These are phyloP conservation scores for Drosophila sp. DNA, from an alignment of 1,140 invertebrate genomes.

Conservation along the genomic window DNA sequence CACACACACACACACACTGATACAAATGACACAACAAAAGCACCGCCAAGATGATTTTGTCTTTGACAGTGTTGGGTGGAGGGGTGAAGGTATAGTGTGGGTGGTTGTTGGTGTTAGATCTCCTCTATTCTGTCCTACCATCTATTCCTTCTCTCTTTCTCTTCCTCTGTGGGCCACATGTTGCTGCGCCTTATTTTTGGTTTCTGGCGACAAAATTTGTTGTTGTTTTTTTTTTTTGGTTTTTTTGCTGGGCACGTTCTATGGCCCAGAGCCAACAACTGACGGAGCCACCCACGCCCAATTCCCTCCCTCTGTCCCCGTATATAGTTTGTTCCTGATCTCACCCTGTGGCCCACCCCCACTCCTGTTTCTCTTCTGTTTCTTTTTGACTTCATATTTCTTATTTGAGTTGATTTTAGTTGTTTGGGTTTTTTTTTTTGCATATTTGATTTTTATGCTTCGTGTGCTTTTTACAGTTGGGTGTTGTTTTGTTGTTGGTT, in stretches of 20 bases:
- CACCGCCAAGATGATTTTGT: constrained; percentile 10
- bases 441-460: constrained; percentile 80
- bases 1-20: constrained; percentile 14
- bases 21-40: not conserved
- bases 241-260: constrained; percentile 66
- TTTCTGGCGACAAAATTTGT: constrained; percentile 54
- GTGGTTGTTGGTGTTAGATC: constrained; percentile 17
- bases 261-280: constrained; percentile 71
- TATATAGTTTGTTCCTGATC: not conserved
- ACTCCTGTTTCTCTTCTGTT: constrained; percentile 41
- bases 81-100: not conserved
- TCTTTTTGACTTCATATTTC: constrained; percentile 73
- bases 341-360: constrained; percentile 21
- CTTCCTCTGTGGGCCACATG: constrained; percentile 52
- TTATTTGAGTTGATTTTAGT: constrained; percentile 57
- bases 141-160: not conserved
- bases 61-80: not conserved
- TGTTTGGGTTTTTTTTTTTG: constrained; percentile 69
- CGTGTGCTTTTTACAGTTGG: constrained; percentile 80
- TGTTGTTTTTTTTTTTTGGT: constrained; percentile 28
- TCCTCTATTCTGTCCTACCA: not conserved
- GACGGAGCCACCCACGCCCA: constrained; percentile 51
- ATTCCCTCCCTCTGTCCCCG: not conserved
- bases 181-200: constrained; percentile 66
- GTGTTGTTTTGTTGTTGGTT: constrained; percentile 48